Conservation (phyloP, 2,797 vertebrate species). For the Balearica regulorum region DNA sequence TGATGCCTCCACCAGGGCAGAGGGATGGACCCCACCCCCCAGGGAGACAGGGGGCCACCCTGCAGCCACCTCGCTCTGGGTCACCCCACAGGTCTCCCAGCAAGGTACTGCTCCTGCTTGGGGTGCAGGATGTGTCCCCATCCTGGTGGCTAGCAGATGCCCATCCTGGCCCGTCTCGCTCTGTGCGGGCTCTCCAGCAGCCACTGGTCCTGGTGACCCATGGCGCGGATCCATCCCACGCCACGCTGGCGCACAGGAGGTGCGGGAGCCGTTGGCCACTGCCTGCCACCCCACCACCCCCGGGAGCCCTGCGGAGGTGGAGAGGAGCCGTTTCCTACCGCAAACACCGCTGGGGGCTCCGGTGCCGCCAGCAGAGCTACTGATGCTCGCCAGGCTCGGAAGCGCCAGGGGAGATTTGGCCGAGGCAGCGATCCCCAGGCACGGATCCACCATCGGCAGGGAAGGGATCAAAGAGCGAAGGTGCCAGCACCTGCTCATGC, state of each 20-base stretch:
- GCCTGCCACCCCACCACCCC: not conserved
- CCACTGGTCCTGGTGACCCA: rapidly evolving
- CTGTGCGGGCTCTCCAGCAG: not conserved
- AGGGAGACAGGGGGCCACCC: not conserved
- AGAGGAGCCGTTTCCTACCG: not conserved
- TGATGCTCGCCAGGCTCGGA: not conserved
- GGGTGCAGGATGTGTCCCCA: not conserved
- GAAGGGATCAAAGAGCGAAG: slow-evolving; percentile 11
- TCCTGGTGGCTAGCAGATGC: not conserved
- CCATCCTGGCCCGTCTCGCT: not conserved
- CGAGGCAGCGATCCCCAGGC: not conserved
- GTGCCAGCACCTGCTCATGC: not conserved
- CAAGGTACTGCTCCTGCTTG: rapidly evolving
- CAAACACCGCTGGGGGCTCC: not conserved
- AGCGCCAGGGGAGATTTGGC: not conserved
- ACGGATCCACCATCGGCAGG: not conserved
- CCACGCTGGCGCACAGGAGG: not conserved
- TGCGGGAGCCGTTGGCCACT: not conserved
- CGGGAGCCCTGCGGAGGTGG: not conserved
- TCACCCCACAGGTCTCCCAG: not conserved
- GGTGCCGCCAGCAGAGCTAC: not conserved
- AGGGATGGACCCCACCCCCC: not conserved
- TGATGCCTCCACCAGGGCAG: rapidly evolving
- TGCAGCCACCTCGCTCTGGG: not conserved
- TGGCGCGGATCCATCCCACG: rapidly evolving